Evolutionary conservation across 2,888 invertebrate species (phyloP).

Genomic region (Amphipoea oculea): DNA sequence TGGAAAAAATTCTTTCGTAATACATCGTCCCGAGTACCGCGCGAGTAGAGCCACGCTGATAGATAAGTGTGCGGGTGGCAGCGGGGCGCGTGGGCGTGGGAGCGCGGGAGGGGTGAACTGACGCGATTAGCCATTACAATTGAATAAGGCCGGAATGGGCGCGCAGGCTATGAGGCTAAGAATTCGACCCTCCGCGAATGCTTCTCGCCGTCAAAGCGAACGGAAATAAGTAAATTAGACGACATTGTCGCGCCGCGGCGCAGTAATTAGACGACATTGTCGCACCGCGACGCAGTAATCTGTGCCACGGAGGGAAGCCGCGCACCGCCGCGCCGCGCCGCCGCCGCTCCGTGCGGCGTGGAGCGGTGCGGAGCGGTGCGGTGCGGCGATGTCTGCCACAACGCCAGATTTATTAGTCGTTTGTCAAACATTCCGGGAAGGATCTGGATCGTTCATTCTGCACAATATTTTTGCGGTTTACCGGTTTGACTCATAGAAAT

Average conservation of each 20-base stretch:
- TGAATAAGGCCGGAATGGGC: constrained; percentile 53
- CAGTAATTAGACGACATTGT: constrained; percentile 55
- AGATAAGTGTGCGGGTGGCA: constrained; percentile 36
- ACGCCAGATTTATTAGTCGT: constrained; percentile 29
- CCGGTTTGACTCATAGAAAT: no score
- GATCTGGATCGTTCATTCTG: constrained; percentile 1
- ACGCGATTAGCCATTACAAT: constrained; percentile 54
- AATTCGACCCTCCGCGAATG: constrained; percentile 45
- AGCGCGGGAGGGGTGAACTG: no score
- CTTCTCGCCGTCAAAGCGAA: constrained; percentile 48
- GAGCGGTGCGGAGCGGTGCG: background rate
- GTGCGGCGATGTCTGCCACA: background rate
- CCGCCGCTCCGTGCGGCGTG: background rate
- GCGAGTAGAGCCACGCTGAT: constrained; percentile 18
- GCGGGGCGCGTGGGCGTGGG: background rate
- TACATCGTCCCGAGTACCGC: constrained; percentile 44
- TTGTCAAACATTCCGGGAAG: constrained; percentile 22
- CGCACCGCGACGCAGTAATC: constrained; percentile 12
- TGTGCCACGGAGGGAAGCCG: background rate
- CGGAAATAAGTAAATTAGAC: constrained; percentile 61
- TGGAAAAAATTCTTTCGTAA: constrained; percentile 59
- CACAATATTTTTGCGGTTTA: constrained; percentile 13
- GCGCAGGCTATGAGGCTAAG: constrained; percentile 36
- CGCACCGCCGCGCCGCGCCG: no score
- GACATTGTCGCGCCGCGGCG: constrained; percentile 36